Percentiles rank a stretch among this genome's conserved stretches.
Conservation (phyloP, 1,140 invertebrate species). For the Anastrepha obliqua region DNA sequence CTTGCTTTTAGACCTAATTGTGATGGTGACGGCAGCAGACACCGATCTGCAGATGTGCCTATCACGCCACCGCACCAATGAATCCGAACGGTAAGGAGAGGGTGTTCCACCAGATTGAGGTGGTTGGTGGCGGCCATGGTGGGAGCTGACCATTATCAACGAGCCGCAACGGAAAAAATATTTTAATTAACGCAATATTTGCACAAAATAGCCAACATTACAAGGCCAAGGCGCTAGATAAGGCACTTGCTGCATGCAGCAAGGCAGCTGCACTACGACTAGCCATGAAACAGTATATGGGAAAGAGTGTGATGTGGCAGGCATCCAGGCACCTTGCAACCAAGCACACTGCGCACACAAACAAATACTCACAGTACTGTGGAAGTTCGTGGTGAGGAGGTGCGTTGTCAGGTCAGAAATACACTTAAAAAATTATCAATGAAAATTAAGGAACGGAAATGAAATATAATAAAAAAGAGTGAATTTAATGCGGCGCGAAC, state of each 20-base stretch:
- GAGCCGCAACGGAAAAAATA: constrained; percentile 73
- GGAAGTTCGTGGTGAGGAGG: too few species aligned
- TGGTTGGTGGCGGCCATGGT: neutral
- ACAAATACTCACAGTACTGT: neutral
- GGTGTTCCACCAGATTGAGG: neutral
- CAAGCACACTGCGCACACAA: too few species aligned
- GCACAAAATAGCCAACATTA: constrained; percentile 75
- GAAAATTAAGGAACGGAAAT: too few species aligned
- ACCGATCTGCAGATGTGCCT: neutral
- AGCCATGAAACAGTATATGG: neutral
- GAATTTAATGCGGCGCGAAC: too few species aligned
- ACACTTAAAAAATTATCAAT: too few species aligned
- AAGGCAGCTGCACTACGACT: constrained; percentile 52
- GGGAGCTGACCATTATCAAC: constrained; percentile 66
- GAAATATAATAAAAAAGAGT: too few species aligned
- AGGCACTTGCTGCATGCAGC: constrained; percentile 69
- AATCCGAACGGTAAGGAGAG: neutral
- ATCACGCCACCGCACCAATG: neutral
- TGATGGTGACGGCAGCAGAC: neutral
- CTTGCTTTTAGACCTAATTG: constrained; percentile 25
- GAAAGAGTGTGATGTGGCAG: neutral
- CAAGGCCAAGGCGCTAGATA: constrained; percentile 74
- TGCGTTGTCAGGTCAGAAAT: too few species aligned
- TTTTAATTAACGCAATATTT: constrained; percentile 75
- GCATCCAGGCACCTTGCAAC: neutral